Evolutionary conservation across 2,113 vertebrate species (phyloP).

Genomic region (Mellivora capensis): DNA sequence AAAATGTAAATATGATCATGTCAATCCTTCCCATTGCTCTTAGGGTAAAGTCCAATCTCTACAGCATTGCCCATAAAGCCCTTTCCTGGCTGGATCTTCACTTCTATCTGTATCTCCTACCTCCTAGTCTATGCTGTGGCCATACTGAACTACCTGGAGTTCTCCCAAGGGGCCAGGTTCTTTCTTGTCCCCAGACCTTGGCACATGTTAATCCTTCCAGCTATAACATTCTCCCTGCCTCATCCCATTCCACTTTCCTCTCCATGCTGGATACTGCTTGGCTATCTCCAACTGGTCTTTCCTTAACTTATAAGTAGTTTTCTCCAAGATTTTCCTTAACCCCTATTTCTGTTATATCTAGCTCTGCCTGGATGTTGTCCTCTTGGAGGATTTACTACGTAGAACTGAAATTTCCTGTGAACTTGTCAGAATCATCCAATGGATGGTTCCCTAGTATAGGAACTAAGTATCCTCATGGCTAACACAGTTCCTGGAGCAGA

Average conservation of each 20-base stretch:
- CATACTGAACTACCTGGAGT: not conserved
- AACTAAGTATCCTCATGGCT: not conserved
- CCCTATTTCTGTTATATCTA: not conserved
- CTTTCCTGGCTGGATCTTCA: not conserved
- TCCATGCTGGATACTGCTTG: not conserved
- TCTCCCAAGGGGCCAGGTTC: not conserved
- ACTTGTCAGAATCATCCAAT: not conserved
- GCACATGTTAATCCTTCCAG: not conserved
- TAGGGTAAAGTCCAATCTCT: not conserved
- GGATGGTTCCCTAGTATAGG: not conserved
- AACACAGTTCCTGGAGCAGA: not conserved
- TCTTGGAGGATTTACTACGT: not conserved
- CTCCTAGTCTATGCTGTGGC: not conserved
- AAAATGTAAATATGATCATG: not conserved
- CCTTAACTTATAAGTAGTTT: not conserved
- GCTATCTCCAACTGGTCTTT: not conserved
- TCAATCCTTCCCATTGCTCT: not conserved
- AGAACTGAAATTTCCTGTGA: not conserved
- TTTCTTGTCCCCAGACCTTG: not conserved
- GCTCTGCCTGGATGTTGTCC: not conserved
- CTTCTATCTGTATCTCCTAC: not conserved
- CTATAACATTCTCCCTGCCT: not conserved
- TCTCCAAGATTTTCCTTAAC: not conserved
- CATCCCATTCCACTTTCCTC: not conserved
- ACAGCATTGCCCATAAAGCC: not conserved